Base-by-base conservation (phyloP, 1,140 invertebrate species). In the Solenopsis fugax region DNA sequence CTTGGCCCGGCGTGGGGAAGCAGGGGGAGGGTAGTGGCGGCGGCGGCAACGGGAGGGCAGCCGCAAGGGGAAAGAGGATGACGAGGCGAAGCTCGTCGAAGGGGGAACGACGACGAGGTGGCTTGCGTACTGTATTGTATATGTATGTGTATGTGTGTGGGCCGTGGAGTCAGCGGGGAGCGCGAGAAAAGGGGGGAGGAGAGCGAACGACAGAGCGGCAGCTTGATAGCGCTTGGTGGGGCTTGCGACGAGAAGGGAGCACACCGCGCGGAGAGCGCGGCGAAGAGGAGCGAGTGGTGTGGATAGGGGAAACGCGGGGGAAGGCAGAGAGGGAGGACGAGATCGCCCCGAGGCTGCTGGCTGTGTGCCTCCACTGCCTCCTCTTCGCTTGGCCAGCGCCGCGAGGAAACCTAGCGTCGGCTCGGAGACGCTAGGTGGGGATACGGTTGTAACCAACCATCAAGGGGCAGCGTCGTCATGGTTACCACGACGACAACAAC, bases 401-500 rank as follows among this genome's bases (percentile, higher is more conserved):
- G 90, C 87, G 91, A 90, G 92, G 92, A 93, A 93, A 93, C 91
- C 90, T 91, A 93, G 90, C 94, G 92, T 90, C 89, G 91, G 84
- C 84, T 85, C 84, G 18, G 78, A 65, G 48, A 67, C 72, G 45
- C 75, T 56, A 24, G 86, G 87, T 67, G 82, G 89, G 73, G 82
- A 80, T 76, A 89, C 89, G 91, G 86, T 93, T 93, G 93, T 93
- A 93, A 94, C 93, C 93, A 93, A 93, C 93, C 92, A 93, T 91
- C 91, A 85, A 93, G 92, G 92, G 92, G 90, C 91, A 93, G 88
- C 93, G 94, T 95, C 87, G 90, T 93, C 92, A 95, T 95, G 94
- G 93, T 92, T 93, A 95, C 94, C 90, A 80, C 92, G 92, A 94
- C 94, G 93, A 95, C 95, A 95, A 95, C 94, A 95, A 95, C 91